These are phyloP conservation scores for Rhyzopertha dominica DNA, from an alignment of 1,140 invertebrate species.

Conservation along the genomic window DNA sequence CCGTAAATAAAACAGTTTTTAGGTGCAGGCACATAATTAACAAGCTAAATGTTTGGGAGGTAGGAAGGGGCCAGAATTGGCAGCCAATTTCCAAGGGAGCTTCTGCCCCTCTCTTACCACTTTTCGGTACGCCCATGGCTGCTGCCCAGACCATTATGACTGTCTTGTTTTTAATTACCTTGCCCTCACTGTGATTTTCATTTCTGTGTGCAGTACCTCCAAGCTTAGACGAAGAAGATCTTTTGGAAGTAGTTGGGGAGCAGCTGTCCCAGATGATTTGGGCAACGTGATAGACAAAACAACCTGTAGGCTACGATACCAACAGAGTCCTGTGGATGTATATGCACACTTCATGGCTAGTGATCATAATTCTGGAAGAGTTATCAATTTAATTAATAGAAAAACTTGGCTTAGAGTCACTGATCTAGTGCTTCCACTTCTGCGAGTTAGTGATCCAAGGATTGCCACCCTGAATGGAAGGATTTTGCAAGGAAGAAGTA, in stretches of 20 bases:
- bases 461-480: conserved; percentile 77
- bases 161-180: too few species aligned
- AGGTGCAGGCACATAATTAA: too few species aligned
- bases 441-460: conserved; percentile 82
- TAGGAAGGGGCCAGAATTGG: too few species aligned
- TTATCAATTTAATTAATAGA: conserved; percentile 83
- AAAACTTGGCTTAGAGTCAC: conserved; percentile 85
- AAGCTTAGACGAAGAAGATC: conserved; percentile 55
- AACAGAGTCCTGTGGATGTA: conserved; percentile 85
- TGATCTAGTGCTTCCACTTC: conserved; percentile 76
- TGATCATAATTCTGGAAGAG: conserved; percentile 86
- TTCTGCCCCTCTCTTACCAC: too few species aligned
- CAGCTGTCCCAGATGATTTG: conserved; percentile 48
- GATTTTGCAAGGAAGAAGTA: conserved; percentile 79
- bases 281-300: conserved; percentile 55
- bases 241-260: conserved; percentile 52
- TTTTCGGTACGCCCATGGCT: too few species aligned
- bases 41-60: too few species aligned
- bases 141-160: too few species aligned
- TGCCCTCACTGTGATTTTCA: too few species aligned
- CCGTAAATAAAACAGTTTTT: too few species aligned
- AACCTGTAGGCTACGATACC: conserved; percentile 76
- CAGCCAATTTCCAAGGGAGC: too few species aligned
- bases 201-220: conserved; percentile 24
- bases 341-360: conserved; percentile 85